phyloP scores from a whole-genome alignment of 2,888 invertebrate genomes.

The Argynnis bischoffii region DNA sequence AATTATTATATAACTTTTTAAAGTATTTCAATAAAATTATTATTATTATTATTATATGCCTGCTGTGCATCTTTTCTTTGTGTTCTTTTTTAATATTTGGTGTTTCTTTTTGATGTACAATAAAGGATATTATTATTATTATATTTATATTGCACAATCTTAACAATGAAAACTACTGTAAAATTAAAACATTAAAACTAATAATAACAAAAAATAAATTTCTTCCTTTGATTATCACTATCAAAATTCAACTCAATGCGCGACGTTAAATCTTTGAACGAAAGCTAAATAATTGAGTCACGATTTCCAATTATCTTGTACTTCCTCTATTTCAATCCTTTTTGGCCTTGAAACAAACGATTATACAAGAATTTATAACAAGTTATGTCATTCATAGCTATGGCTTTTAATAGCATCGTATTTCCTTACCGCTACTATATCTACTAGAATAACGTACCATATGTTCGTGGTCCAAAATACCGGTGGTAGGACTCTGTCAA shows the following conservation, averaged over 20 bases:
- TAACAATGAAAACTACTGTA: not conserved
- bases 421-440: not conserved
- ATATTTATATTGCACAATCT: too few relatives aligned
- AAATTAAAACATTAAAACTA: not conserved
- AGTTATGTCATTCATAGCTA: not conserved
- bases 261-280: conserved; percentile 26
- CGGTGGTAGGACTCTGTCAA: too few relatives aligned
- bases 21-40: too few relatives aligned
- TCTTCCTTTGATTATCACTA: not conserved
- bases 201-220: not conserved
- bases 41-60: too few relatives aligned
- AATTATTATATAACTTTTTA: too few relatives aligned
- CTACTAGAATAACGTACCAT: too few relatives aligned
- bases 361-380: conserved; percentile 4
- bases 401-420: not conserved
- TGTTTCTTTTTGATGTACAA: too few relatives aligned
- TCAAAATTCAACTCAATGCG: conserved; percentile 21
- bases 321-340: conserved; percentile 24
- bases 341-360: conserved; percentile 26
- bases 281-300: conserved; percentile 39
- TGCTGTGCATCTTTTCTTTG: too few relatives aligned
- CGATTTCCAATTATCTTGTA: conserved; percentile 36
- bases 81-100: too few relatives aligned
- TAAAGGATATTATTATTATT: too few relatives aligned
- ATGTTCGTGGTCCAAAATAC: too few relatives aligned